Evolutionary conservation across 1,140 invertebrate genomes (phyloP), one percentile per base, ranked within the genome.

Genomic region (Brachionus calyciflorus): DNA sequence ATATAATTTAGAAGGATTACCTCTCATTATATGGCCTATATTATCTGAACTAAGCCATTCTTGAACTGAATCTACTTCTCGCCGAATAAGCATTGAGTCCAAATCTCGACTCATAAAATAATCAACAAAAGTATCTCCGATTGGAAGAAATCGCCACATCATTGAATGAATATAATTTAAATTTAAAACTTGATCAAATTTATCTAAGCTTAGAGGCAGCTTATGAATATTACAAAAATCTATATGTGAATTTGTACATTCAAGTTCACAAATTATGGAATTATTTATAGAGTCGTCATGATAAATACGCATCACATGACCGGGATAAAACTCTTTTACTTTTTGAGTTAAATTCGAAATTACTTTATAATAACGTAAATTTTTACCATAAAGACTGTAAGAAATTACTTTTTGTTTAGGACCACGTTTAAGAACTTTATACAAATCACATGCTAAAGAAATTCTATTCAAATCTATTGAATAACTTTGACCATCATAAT

Each of bases 151-250:
- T 17, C 69, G 46, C 14, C 24, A 55, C 51, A 76, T 55, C 30
- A 41, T 55, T 26, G 46, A 37, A 69, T 69, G 69, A 49, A 73
- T 40, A 44, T 73, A 73, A 28, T 40, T 33, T 12, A 44, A 14
- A 9, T 28, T 6, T 2, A 49, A 2, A 12, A 33, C n/a, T 33
- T 28, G 10, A 17, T 73, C 17, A 5, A 10, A 21, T 40, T 55
- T 7, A 19, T 41, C 55, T n/a, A 76, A 28, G n/a, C 24, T 40
- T 4, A n/a, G 21, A 12, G 28, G 28, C 12, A 73, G 9, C 28
- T 73, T 30, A n/a, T 69, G 26, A 40, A 73, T 55, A 26, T 73
- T 28, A 30, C 69, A 73, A 73, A 73, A 73, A 10, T 73, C 69
- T 10, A 49, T 26, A 55, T 73, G 28, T 9, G 49, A 21, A 55